Percentiles rank a stretch among this genome's conserved stretches.
Evolutionary conservation across 2,113 vertebrate species (phyloP).

Genomic region (Paracanthobrama guichenoti): DNA sequence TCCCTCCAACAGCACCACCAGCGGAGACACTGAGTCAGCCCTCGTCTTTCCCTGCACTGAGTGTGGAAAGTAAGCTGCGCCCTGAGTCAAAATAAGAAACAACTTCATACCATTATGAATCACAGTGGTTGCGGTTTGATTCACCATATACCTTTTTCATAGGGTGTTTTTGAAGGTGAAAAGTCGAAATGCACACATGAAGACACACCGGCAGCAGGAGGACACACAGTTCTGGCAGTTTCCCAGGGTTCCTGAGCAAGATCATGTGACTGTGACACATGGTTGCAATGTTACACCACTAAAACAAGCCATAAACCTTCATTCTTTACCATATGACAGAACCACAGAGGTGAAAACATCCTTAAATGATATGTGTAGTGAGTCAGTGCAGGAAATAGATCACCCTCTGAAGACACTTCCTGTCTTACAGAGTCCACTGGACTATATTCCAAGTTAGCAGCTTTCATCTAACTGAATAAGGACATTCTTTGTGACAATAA

Average conservation of each 20-base stretch:
- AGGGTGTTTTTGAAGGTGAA: constrained; percentile 91
- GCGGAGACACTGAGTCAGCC: constrained; percentile 80
- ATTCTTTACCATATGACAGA: constrained; percentile 17
- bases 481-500: background rate
- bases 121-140: constrained; percentile 11
- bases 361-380: constrained; percentile 1
- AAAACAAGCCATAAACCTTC: constrained; percentile 21
- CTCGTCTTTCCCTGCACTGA: constrained; percentile 87
- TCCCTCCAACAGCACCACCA: constrained; percentile 84
- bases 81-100: background rate
- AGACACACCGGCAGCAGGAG: constrained; percentile 86
- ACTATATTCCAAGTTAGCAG: constrained; percentile 9
- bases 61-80: constrained; percentile 83
- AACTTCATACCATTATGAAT: constrained; percentile 3
- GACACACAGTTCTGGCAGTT: constrained; percentile 67
- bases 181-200: constrained; percentile 92
- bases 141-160: constrained; percentile 8
- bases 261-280: constrained; percentile 20
- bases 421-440: constrained; percentile 13
- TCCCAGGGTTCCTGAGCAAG: constrained; percentile 34
- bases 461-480: background rate
- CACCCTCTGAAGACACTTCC: constrained; percentile 7
- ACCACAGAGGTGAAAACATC: constrained; percentile 11
- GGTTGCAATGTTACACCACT: constrained; percentile 33
- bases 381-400: background rate